Evolutionary conservation across 2,113 vertebrate species (phyloP).

Genomic region (Arizona elegans): DNA sequence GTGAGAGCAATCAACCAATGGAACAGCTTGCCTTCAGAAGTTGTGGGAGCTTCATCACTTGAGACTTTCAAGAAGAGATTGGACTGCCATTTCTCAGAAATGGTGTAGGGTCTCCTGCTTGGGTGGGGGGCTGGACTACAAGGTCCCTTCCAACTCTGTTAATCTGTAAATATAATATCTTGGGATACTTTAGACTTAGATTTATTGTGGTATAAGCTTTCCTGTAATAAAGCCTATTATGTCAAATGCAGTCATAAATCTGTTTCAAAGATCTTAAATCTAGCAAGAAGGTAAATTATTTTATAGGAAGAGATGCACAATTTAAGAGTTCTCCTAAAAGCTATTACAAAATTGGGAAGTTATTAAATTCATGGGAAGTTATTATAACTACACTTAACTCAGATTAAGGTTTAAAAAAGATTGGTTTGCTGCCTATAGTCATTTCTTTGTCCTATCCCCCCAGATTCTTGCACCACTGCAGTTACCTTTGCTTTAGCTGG

Average conservation of each 20-base stretch:
- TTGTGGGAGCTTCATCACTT: too few species aligned
- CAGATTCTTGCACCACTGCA: not conserved
- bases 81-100: too few species aligned
- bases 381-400: not conserved
- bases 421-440: not conserved
- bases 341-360: not conserved
- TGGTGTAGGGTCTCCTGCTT: too few species aligned
- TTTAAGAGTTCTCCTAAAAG: not conserved
- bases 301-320: not conserved
- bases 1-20: too few species aligned
- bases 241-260: not conserved
- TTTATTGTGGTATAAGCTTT: not conserved
- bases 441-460: not conserved
- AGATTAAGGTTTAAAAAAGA: not conserved
- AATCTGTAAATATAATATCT: not conserved
- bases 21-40: too few species aligned
- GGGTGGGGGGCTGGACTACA: too few species aligned
- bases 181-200: not conserved
- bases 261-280: not conserved
- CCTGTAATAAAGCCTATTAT: not conserved
- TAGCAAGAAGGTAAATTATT: not conserved
- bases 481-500: not conserved
- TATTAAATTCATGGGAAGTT: not conserved
- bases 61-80: too few species aligned
- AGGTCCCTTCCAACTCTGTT: too few species aligned